These are phyloP conservation scores for Calliopsis andreniformis DNA, from an alignment of 1,140 invertebrate genomes.

Conservation along the genomic window DNA sequence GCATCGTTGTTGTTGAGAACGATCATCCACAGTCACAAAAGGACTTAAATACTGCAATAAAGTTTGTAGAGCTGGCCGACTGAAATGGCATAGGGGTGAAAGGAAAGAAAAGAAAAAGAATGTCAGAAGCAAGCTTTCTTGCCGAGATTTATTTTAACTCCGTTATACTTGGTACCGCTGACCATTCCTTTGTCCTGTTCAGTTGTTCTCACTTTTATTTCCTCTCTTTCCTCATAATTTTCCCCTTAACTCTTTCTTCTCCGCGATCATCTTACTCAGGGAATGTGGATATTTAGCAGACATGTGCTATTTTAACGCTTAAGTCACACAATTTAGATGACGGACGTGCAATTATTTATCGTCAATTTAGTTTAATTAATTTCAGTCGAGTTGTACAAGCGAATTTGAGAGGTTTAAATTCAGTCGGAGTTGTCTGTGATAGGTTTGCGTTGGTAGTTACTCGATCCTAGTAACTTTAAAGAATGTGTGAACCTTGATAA, in stretches of 20 bases:
- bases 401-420: conserved; percentile 5
- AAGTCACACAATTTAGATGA: not conserved
- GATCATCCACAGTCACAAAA: conserved; percentile 67
- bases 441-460: no score
- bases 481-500: no score
- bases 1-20: conserved; percentile 12
- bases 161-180: conserved; percentile 66
- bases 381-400: not conserved
- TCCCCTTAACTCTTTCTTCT: conserved; percentile 27
- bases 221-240: conserved; percentile 59
- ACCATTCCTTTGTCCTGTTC: conserved; percentile 72
- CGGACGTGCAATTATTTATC: conserved; percentile 27
- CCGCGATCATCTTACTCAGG: conserved; percentile 1
- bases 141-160: conserved; percentile 80
- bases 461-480: no score
- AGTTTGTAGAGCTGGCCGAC: conserved; percentile 62
- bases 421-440: not conserved
- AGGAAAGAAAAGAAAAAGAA: conserved; percentile 13
- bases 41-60: conserved; percentile 76
- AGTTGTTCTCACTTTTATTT: conserved; percentile 53
- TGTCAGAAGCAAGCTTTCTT: conserved; percentile 69
- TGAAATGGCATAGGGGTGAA: conserved; percentile 20
- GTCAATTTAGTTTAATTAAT: conserved; percentile 13
- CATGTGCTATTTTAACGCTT: conserved; percentile 44
- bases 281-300: conserved; percentile 7